Percentiles rank a stretch among this genome's conserved stretches.
These are phyloP conservation scores for Rhipidura dahli DNA, from an alignment of 2,113 vertebrate genomes.

Conservation along the genomic window DNA sequence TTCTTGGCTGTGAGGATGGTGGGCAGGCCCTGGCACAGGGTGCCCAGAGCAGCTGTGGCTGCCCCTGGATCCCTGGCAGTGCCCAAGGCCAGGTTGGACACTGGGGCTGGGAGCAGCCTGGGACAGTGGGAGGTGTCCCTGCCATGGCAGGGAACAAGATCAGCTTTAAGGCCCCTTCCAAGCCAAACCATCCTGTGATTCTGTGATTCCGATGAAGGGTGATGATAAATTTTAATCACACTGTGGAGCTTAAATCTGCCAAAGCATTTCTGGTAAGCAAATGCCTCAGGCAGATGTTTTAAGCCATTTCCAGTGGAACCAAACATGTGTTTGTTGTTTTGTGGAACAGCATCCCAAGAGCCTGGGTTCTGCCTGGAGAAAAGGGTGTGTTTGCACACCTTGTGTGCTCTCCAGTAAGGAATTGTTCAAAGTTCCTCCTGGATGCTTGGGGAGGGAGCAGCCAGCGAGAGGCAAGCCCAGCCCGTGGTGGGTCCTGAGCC, in stretches of 20 bases:
- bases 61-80: background rate
- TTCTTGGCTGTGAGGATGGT: fast-evolving
- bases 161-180: background rate
- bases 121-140: background rate
- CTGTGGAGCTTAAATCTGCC: background rate
- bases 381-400: background rate
- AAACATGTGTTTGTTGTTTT: background rate
- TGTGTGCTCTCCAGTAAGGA: background rate
- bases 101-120: background rate
- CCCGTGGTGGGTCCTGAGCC: background rate
- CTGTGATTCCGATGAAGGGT: background rate
- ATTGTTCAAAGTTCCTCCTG: background rate
- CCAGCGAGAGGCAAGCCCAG: background rate
- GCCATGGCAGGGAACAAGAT: background rate
- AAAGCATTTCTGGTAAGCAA: background rate
- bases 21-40: background rate
- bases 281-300: background rate
- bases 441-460: background rate
- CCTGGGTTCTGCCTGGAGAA: background rate
- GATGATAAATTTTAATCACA: background rate
- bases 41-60: background rate
- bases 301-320: background rate
- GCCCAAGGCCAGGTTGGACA: background rate
- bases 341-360: fast-evolving
- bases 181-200: background rate